Base-by-base conservation (phyloP, 2,113 vertebrate genomes). In the Sebastes fasciatus region DNA sequence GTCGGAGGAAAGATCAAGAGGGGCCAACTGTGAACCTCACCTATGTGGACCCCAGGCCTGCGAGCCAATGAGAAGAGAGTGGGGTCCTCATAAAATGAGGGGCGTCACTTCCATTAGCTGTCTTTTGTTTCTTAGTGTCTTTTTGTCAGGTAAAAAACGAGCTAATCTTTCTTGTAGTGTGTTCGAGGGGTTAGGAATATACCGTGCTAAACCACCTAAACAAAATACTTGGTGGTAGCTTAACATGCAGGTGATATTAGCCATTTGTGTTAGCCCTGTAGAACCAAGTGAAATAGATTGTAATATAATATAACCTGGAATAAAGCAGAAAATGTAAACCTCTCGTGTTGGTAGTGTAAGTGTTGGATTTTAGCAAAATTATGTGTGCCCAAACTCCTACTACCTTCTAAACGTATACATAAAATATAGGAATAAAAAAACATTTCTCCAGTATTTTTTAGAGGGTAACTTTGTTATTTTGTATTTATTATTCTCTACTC, bases 1-100 rank as follows among this genome's bases (percentile, higher is more conserved):
- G 42, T 42, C 68, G 62, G 64, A 84, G 17, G 46, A 68, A 48
- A 66, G 61, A 52, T 74, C 46, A 51, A 66, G 43, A 46, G 26
- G 34, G 46, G 73, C 62, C 60, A 43, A 13, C 66, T 51, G 52
- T n/a, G 67, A 43, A 72, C 43, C 13, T 65, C n/a, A 26, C 1
- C 1, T 26, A 40, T 51, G 4, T 43, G 57, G 55, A 69, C 14
- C 14, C 6, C 46, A 9, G 13, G n/a, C 26, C 42, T 48, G 43
- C 4, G 3, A 64, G 23, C 42, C 40, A 63, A 7, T 58, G 8
- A 65, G 43, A 12, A 4, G 21, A 74, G 23, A 58, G 46, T 4
- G 3, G 8, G 13, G 57, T 19, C 34, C 26, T 4, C 19, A 19
- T 6, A 23, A 51, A 42, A 40, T 49, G 23, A 65, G 60, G 8